Evolutionary conservation across 2,113 vertebrate species (phyloP), one percentile per base, ranked within the genome.

Genomic region (Choloepus hoffmanni): DNA sequence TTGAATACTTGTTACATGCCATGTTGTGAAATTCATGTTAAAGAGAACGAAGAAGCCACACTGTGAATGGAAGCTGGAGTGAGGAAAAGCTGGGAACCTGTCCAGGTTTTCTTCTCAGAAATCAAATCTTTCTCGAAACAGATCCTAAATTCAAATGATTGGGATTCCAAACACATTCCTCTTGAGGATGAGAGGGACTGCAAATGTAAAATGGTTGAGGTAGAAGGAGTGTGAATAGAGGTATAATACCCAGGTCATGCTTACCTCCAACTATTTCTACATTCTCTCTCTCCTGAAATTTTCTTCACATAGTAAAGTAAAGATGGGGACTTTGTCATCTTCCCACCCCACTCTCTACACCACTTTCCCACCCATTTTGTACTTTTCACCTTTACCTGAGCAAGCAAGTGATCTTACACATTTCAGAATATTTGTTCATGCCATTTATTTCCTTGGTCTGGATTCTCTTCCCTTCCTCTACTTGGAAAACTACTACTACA

Each of bases 91-190:
- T 87, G 70, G 79, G 93, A 96, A 87, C 7, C 18, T 24, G 50
- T 76, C 68, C 43, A 89, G 70, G 12, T 68, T 86, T 85, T 95
- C 63, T 85, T 90, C 26, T n/a, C 30, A 96, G 93, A 96, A 95
- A 90, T 94, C 94, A 95, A 76, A 92, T 67, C 36, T 92, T 92
- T 62, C 21, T 45, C 94, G 95, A 70, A 96, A 95, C 40, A 85
- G 72, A 94, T 86, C 19, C 89, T 93, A 89, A 83, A 63, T 36
- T 16, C 43, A 92, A 93, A 72, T 96, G 60, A 63, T 62, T 72
- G 40, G 72, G 53, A 96, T 93, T 95, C 81, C 85, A 97, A 95
- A 76, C 65, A 88, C 53, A 55, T 85, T 95, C 28, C 50, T 72
- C 60, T 15, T 72, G 81, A 81, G 81, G 77, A 81, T 84, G 50